Evolutionary conservation across 92 coral and sea anemone genomes (phyloP), one percentile per base, ranked within the genome.

Genomic region (Metridium senile): DNA sequence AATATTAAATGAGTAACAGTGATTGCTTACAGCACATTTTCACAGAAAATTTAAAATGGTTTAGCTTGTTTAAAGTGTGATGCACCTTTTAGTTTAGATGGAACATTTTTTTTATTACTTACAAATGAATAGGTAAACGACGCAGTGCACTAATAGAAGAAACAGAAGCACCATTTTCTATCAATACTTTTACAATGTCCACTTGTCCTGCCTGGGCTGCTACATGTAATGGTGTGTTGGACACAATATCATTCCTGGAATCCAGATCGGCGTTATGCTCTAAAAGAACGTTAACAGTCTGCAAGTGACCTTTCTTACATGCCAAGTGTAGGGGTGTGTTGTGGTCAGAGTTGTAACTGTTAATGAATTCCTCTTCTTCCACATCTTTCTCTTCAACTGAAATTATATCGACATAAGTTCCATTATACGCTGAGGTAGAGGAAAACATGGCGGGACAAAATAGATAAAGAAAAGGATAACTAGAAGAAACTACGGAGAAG

Each of bases 171-270:
- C 86, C 80, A 39, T 78, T 77, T 4, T 78, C 34, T 72, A 88
- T 43, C 49, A 93, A 53, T 25, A 93, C 54, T 62, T 83, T 71
- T 1, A 86, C 89, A 58, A 91, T 71, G 7, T 71, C 84, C 33
- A 65, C 32, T 52, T 83, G 90, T 1, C 98, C 98, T 4, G 82
- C 84, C 7, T 70, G 72, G n/a, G 98, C 86, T 13, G 98, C 97
- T 28, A 90, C 75, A 61, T 90, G 98, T 52, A 88, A 64, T 9
- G 98, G 90, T 1, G 97, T 85, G 77, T 80, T 85, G 19, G 62
- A 54, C 1, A 62, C 83, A 16, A 67, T 45, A 32, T 74, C 77
- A 21, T 69, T 75, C 25, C 80, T 84, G 43, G 91, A 89, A 22
- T 84, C 88, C 62, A 72, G 65, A 56, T 90, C 92, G 72, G 91